These are phyloP conservation scores for Heliocidaris erythrogramma DNA, from an alignment of 35 echinoderm and acorn worm genomes.

Conservation along the genomic window DNA sequence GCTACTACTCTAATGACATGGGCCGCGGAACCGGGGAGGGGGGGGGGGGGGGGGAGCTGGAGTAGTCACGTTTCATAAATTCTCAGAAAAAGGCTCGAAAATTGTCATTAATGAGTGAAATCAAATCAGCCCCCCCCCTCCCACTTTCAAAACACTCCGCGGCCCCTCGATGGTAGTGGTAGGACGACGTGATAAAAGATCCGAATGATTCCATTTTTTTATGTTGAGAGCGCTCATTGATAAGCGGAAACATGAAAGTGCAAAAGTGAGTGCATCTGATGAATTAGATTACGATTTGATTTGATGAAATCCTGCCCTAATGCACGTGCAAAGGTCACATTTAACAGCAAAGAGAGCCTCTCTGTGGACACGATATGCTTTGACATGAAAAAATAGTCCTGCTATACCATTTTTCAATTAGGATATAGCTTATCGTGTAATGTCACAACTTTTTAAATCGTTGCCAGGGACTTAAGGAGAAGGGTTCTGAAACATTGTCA, in stretches of 20 bases:
- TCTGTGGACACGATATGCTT: not conserved
- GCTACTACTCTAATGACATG: too few species aligned
- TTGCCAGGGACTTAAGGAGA: not conserved
- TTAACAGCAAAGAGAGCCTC: not conserved
- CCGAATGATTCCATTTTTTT: too few species aligned
- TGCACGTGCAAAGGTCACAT: not conserved
- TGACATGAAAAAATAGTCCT: not conserved
- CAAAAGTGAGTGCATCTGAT: constrained; percentile 9
- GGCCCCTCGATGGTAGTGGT: too few species aligned
- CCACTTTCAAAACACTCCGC: too few species aligned
- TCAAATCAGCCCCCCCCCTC: too few species aligned
- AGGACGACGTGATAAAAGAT: not conserved
- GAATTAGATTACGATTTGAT: not conserved
- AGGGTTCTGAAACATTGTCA: not conserved
- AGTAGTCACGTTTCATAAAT: too few species aligned
- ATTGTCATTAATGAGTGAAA: too few species aligned
- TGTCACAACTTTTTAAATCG: not conserved
- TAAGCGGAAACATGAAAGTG: not conserved
- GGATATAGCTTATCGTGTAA: not conserved
- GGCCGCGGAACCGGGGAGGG: too few species aligned
- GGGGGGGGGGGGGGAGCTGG: too few species aligned
- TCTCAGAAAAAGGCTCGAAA: too few species aligned
- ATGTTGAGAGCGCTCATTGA: too few species aligned
- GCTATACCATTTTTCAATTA: not conserved
- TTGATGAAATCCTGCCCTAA: not conserved